Evolutionary conservation across 2,888 invertebrate genomes (phyloP).

Genomic region (Agapostemon virescens): DNA sequence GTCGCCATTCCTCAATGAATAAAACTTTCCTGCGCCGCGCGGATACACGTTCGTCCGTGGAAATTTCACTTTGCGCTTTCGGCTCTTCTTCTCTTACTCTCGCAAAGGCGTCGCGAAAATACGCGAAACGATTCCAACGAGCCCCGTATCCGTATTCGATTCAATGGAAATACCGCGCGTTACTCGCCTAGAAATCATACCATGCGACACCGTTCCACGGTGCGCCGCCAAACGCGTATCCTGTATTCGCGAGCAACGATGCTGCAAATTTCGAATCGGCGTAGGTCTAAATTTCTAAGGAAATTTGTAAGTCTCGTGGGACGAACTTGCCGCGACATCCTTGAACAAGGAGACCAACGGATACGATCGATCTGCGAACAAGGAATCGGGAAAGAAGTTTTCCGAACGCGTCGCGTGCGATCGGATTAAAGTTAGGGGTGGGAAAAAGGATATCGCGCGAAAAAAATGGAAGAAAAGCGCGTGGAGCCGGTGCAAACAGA

Average conservation of each 20-base stretch:
- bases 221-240: neutral
- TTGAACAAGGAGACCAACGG: neutral
- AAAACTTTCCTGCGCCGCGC: conserved; percentile 1
- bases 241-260: neutral
- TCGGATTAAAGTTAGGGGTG: neutral
- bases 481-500: conserved; percentile 52
- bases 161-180: neutral
- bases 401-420: neutral
- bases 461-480: conserved; percentile 20
- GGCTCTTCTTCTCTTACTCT: neutral
- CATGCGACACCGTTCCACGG: neutral
- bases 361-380: too few relatives aligned
- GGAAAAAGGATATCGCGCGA: neutral
- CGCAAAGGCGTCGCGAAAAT: neutral
- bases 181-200: neutral
- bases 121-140: neutral
- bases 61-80: conserved; percentile 6
- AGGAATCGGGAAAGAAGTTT: neutral
- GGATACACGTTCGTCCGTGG: neutral
- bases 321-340: neutral
- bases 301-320: neutral
- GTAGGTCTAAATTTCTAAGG: neutral
- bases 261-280: neutral
- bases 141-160: too few relatives aligned
- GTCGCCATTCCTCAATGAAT: conserved; percentile 39